Conservation (phyloP, 92 coral and sea anemone species). For the Plumapathes pennacea region DNA sequence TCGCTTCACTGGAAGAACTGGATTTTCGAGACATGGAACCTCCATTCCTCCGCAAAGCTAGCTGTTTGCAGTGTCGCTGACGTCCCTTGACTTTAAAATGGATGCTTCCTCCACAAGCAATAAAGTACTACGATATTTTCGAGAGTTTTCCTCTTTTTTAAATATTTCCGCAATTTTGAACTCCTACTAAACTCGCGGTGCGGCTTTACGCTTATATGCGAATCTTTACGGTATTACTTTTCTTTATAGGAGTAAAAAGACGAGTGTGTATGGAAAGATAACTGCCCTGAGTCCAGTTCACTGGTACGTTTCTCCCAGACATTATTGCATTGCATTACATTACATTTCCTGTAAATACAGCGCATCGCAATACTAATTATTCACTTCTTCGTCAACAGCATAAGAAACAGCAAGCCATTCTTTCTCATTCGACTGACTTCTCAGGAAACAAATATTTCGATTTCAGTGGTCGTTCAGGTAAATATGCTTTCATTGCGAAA, state of each 20-base stretch:
- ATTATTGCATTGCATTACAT: neutral
- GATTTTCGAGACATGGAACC: no score
- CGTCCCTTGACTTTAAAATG: no score
- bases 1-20: no score
- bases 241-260: slow-evolving; percentile 9
- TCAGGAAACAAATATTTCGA: slow-evolving; percentile 28
- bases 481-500: neutral
- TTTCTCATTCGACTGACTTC: slow-evolving; percentile 66
- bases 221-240: no score
- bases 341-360: neutral
- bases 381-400: slow-evolving; percentile 8
- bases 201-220: no score
- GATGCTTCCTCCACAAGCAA: no score
- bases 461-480: slow-evolving; percentile 66
- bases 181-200: no score
- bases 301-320: slow-evolving; percentile 31
- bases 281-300: slow-evolving; percentile 71
- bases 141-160: no score
- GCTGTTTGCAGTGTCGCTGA: no score
- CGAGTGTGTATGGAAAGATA: slow-evolving; percentile 44
- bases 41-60: no score
- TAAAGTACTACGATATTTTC: no score
- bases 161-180: no score
- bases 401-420: slow-evolving; percentile 66
- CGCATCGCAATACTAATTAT: neutral